phyloP scores from a whole-genome alignment of 2,888 invertebrate species.

The Agriopis aurantiaria region DNA sequence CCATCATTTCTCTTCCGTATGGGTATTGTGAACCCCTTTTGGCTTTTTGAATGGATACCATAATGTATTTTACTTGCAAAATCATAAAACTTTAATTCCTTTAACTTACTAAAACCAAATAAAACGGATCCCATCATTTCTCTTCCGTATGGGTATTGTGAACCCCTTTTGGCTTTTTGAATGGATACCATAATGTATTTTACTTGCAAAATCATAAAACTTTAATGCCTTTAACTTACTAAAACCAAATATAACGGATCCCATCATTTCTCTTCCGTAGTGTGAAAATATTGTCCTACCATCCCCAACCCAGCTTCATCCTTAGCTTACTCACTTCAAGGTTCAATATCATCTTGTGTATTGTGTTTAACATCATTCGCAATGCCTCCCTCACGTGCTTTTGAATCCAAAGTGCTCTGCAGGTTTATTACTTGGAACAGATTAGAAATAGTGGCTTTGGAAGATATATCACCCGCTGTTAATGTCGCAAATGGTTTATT shows the following conservation, averaged over 20 bases:
- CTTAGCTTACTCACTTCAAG: background rate
- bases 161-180: too few species aligned
- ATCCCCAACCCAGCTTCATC: background rate
- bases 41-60: too few species aligned
- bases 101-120: constrained; percentile 12
- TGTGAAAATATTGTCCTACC: constrained; percentile 22
- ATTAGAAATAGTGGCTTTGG: constrained; percentile 60
- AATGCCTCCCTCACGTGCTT: constrained; percentile 59
- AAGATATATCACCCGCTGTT: constrained; percentile 31
- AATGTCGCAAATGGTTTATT: constrained; percentile 33
- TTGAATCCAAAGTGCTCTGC: constrained; percentile 63
- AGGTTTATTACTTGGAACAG: constrained; percentile 70
- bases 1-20: constrained; percentile 15
- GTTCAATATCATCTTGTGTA: constrained; percentile 34
- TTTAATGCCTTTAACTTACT: background rate
- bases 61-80: too few species aligned
- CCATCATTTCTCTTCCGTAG: constrained; percentile 16
- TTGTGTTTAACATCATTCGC: constrained; percentile 30
- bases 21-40: too few species aligned
- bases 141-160: background rate
- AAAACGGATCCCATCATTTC: constrained; percentile 19
- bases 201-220: too few species aligned
- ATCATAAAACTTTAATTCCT: too few species aligned
- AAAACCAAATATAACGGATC: constrained; percentile 15
- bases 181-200: too few species aligned